phyloP scores from a whole-genome alignment of 2,113 vertebrate species.

The Pitta sordida region DNA sequence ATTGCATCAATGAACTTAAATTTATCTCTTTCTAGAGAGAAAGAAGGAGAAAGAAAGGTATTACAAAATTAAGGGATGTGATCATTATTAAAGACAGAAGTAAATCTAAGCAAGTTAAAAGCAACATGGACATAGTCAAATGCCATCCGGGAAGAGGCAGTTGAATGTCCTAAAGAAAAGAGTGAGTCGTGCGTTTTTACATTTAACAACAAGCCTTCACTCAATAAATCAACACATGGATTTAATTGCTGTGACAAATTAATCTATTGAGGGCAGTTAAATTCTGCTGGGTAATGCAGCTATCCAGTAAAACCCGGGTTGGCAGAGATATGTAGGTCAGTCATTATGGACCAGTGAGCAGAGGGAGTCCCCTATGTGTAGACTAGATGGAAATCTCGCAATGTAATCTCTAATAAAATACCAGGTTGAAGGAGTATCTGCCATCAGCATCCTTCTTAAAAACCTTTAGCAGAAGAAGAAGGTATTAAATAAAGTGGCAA shows the following conservation, averaged over 20 bases:
- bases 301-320: slow-evolving; percentile 10
- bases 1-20: neutral
- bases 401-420: slow-evolving; percentile 11
- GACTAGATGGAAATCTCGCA: slow-evolving; percentile 4
- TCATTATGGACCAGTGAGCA: slow-evolving; percentile 27
- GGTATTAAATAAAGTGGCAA: slow-evolving; percentile 28
- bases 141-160: neutral
- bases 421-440: neutral
- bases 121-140: neutral
- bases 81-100: neutral
- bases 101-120: neutral
- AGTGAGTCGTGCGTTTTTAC: neutral
- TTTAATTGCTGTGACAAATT: slow-evolving; percentile 58
- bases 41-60: neutral
- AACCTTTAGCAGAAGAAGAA: slow-evolving; percentile 21
- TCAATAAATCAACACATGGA: slow-evolving; percentile 28
- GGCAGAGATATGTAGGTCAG: slow-evolving; percentile 48
- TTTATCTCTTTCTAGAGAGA: neutral
- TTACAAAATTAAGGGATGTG: neutral
- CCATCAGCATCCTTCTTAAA: slow-evolving; percentile 6
- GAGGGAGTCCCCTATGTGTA: neutral
- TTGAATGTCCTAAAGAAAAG: neutral
- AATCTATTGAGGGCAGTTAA: neutral
- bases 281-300: slow-evolving; percentile 2
- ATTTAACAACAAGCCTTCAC: neutral